Conservation (phyloP, 2,113 vertebrate species). For the Melanostigma gelatinosum region DNA sequence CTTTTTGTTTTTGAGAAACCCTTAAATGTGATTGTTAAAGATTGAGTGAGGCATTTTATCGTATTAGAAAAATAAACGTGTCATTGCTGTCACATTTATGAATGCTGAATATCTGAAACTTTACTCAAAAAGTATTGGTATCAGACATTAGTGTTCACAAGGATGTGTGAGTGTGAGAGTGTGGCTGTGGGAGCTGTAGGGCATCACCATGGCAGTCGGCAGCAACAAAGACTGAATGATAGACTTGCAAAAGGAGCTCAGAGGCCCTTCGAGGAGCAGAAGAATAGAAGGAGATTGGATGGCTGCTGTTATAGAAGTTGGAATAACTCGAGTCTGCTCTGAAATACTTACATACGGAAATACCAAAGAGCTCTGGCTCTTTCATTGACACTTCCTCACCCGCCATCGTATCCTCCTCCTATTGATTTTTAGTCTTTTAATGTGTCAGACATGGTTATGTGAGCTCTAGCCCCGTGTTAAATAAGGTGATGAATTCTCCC, state of each 20-base stretch:
- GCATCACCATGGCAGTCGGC: conserved; percentile 60
- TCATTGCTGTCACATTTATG: background rate
- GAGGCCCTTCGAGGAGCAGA: conserved; percentile 38
- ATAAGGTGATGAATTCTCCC: conserved; percentile 21
- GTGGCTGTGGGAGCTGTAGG: conserved; percentile 8
- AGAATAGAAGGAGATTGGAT: background rate
- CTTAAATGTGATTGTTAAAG: background rate
- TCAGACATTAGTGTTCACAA: conserved; percentile 6
- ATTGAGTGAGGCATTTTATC: background rate
- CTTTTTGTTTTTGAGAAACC: background rate
- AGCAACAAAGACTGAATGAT: conserved; percentile 54
- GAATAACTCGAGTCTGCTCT: background rate
- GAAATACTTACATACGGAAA: conserved; percentile 18
- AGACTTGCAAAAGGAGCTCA: conserved; percentile 46
- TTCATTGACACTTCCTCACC: background rate
- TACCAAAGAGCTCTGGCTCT: conserved; percentile 26
- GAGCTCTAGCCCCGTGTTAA: background rate
- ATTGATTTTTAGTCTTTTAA: conserved; percentile 23
- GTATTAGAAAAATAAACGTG: background rate
- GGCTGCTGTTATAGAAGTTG: background rate
- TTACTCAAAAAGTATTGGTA: background rate
- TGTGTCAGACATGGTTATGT: background rate
- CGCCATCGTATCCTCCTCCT: background rate
- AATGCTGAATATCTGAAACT: background rate
- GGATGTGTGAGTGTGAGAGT: conserved; percentile 1